phyloP scores from a whole-genome alignment of 2,888 invertebrate species.

The Ditula angustiorana region DNA sequence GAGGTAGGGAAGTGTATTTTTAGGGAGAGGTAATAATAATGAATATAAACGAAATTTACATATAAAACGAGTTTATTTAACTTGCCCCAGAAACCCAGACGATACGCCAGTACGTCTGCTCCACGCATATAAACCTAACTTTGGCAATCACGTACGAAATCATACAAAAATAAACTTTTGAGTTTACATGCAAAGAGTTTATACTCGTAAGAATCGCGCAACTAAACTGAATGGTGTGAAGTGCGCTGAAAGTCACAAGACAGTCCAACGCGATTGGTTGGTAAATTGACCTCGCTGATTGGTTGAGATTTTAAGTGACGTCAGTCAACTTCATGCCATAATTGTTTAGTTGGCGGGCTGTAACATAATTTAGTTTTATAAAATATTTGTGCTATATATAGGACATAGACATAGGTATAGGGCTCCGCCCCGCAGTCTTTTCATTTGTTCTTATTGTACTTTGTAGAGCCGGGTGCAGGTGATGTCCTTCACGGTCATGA shows the following conservation, averaged over 20 bases:
- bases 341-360: constrained; percentile 11
- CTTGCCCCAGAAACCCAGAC: constrained; percentile 80
- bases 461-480: constrained; percentile 91
- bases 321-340: constrained; percentile 17
- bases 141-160: constrained; percentile 61
- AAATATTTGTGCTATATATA: constrained; percentile 69
- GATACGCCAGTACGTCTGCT: constrained; percentile 40
- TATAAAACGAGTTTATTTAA: constrained; percentile 68
- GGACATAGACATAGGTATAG: constrained; percentile 53
- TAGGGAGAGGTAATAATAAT: constrained; percentile 6
- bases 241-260: constrained; percentile 30
- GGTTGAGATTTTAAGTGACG: not conserved
- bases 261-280: constrained; percentile 36
- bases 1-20: too few relatives aligned
- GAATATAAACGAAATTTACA: constrained; percentile 33
- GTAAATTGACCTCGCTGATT: not conserved
- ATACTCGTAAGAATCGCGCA: constrained; percentile 14
- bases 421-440: constrained; percentile 72
- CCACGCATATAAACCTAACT: constrained; percentile 55
- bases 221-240: constrained; percentile 13
- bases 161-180: constrained; percentile 67
- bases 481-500: constrained; percentile 89
- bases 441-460: constrained; percentile 75
- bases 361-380: constrained; percentile 69
- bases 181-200: constrained; percentile 34